Conservation (phyloP, 1,140 invertebrate genomes). For the Scaptomyza montana region DNA sequence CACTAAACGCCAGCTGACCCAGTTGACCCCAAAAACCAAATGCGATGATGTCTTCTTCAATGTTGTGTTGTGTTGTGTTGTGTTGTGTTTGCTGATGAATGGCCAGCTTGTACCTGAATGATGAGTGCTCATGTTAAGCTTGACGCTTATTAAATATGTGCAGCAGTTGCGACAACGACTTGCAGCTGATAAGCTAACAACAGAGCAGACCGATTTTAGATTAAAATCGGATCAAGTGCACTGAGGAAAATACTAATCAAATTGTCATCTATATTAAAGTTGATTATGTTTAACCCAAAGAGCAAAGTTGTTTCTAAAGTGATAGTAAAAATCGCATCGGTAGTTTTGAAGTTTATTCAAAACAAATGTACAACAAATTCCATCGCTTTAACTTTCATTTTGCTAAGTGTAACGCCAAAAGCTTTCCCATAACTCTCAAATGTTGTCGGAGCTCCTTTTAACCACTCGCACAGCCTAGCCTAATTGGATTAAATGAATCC, state of each 20-base stretch:
- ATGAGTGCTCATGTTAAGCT: conserved; percentile 61
- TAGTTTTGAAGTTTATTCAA: too few species aligned
- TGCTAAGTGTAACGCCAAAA: conserved; percentile 43
- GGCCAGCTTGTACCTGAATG: conserved; percentile 40
- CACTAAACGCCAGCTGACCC: conserved; percentile 51
- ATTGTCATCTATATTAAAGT: too few species aligned
- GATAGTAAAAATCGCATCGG: too few species aligned
- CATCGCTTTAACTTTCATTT: not conserved
- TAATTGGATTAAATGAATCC: conserved; percentile 77
- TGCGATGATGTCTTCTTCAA: conserved; percentile 65
- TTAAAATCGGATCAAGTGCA: conserved; percentile 16
- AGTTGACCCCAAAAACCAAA: not conserved
- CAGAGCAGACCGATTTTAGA: not conserved
- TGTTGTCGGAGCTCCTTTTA: conserved; percentile 33
- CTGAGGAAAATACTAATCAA: not conserved
- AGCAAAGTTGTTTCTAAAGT: too few species aligned
- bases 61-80: conserved; percentile 36
- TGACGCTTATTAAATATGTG: conserved; percentile 77
- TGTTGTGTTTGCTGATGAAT: conserved; percentile 47
- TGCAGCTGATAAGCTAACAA: conserved; percentile 46
- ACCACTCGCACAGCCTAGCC: conserved; percentile 49
- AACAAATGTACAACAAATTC: too few species aligned
- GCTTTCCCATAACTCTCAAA: conserved; percentile 73
- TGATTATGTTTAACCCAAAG: too few species aligned
- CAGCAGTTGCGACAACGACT: conserved; percentile 43